Evolutionary conservation across 2,797 vertebrate species (phyloP).

Genomic region (Chaunax sp.): DNA sequence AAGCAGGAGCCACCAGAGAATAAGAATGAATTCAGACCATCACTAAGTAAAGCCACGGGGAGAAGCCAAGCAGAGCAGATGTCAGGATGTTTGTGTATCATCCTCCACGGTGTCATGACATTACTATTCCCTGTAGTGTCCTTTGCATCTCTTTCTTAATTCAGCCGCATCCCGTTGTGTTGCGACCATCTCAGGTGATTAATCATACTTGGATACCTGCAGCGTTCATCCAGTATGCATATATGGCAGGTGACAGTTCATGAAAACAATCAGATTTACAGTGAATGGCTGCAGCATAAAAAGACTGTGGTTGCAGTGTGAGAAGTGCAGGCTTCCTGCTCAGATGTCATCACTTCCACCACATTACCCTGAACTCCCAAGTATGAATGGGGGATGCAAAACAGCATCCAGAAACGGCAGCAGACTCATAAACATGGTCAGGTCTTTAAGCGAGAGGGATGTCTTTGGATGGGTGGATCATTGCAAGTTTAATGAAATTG

Average conservation of each 20-base stretch:
- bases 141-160: constrained; percentile 25
- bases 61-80: constrained; percentile 46
- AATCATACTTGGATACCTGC: not conserved
- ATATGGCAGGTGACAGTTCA: constrained; percentile 45
- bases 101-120: constrained; percentile 66
- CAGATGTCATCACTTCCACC: constrained; percentile 83
- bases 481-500: not conserved
- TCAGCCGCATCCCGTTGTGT: not conserved
- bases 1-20: constrained; percentile 65
- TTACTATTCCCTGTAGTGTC: constrained; percentile 60
- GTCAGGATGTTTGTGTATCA: constrained; percentile 74
- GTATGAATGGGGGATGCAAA: constrained; percentile 74
- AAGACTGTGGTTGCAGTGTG: constrained; percentile 73
- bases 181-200: constrained; percentile 29
- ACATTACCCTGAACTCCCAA: constrained; percentile 61
- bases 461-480: not conserved
- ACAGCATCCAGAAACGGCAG: constrained; percentile 48
- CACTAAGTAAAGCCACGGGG: constrained; percentile 65
- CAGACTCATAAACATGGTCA: no score
- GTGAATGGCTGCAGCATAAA: constrained; percentile 77
- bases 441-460: no score
- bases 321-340: constrained; percentile 78
- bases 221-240: not conserved
- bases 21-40: constrained; percentile 58
- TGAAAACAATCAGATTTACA: constrained; percentile 55